Evolutionary conservation across 2,797 vertebrate species (phyloP).

Genomic region (Pithecia hirsuta): DNA sequence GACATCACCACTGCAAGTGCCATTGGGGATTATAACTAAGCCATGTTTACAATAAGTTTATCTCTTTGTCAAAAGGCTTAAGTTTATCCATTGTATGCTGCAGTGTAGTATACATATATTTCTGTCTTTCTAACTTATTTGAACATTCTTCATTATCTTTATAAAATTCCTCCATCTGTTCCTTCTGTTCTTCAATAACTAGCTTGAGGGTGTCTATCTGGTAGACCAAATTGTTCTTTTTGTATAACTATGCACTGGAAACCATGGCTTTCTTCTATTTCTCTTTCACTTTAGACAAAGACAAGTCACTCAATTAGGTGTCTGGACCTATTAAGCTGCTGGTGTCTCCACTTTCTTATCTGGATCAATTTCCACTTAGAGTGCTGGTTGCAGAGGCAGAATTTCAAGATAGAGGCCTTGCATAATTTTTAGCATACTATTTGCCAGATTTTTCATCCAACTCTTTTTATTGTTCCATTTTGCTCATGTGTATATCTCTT

Average conservation of each 20-base stretch:
- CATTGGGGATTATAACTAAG: slow-evolving; percentile 89
- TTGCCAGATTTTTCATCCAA: slow-evolving; percentile 97
- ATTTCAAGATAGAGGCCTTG: slow-evolving; percentile 96
- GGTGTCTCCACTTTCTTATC: slow-evolving; percentile 93
- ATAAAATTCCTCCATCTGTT: slow-evolving; percentile 93
- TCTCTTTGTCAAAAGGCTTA: slow-evolving; percentile 95
- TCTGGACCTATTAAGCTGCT: slow-evolving; percentile 92
- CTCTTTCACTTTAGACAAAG: slow-evolving; percentile 95
- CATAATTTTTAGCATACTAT: slow-evolving; percentile 92
- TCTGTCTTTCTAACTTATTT: slow-evolving; percentile 99
- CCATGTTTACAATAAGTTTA: slow-evolving; percentile 91
- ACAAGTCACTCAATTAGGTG: slow-evolving; percentile 94
- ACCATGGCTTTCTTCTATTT: slow-evolving; percentile 99
- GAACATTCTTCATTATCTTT: slow-evolving; percentile 95
- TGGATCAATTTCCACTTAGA: slow-evolving; percentile 93
- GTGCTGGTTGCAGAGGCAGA: slow-evolving; percentile 91
- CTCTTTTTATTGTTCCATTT: slow-evolving; percentile 97
- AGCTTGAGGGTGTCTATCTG: slow-evolving; percentile 98
- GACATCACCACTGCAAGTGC: slow-evolving; percentile 92
- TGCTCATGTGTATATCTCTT: slow-evolving; percentile 97
- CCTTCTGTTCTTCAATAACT: slow-evolving; percentile 96
- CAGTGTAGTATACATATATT: slow-evolving; percentile 93
- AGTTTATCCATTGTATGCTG: slow-evolving; percentile 96
- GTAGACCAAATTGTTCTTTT: slow-evolving; percentile 96
- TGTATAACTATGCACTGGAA: slow-evolving; percentile 98